Base-by-base conservation (phyloP, 2,113 vertebrate genomes). In the Taurulus bubalis region DNA sequence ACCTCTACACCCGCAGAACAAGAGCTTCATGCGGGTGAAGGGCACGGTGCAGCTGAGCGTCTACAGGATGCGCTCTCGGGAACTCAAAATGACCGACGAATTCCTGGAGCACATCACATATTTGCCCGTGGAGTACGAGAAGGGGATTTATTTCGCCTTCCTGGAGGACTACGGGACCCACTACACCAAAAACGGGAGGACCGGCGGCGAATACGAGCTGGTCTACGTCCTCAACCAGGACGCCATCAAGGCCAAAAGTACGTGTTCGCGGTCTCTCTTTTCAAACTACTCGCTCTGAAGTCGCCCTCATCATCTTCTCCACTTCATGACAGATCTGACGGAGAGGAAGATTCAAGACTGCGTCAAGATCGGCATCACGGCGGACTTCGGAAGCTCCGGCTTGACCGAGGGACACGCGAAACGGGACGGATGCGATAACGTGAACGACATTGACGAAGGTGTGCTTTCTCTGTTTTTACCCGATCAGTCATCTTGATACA, bases 151-250 rank as follows among this genome's bases (percentile, higher is more conserved):
- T 90, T 99, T 97, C 87, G 93, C 92, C 77, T 97, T 98, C 91
- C 77, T 99, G 71, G 97, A 99, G 91, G 95, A 94, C 59, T 97
- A 98, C 38, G 97, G 98, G 79, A 98, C 98, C 14, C 97, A 98
- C 88, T 99, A 97, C 84, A 95, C 96, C 0, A 92, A 62, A 62
- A 96, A 95, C 71, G 97, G 97, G 62, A 94, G 77, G 62, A 76
- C 96, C 1, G 97, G 98, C 38, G 98, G 98, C 49, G 88, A 95
- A 90, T 98, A 98, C 2, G 95, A 99, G 74, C 86, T 98, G 69
- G 51, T 99, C 36, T 98, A 97, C 0, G 91, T 98, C 62, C 91
- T 99, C 75, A 94, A 99, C 92, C 93, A 94, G 51, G 84, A 94
- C 0, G 24, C 69, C 66, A 95, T 97, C 90, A 83, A 71, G 10